Percentiles rank a stretch among this genome's conserved stretches.
phyloP scores from a whole-genome alignment of 2,797 vertebrate genomes.

The Sebastes kiyomatsui region DNA sequence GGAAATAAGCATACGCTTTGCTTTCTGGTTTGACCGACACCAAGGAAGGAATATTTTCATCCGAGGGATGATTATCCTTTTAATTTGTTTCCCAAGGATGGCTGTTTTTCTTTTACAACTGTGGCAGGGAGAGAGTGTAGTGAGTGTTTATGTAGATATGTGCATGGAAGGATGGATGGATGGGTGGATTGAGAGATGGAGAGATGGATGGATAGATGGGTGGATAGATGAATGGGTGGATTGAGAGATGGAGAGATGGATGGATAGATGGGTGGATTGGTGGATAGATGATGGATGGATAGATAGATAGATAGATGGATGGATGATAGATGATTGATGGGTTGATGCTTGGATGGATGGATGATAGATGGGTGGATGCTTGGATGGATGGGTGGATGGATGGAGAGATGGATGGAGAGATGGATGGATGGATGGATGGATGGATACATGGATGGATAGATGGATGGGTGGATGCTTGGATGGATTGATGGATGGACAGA shows the following conservation, averaged over 20 bases:
- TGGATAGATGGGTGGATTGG: no score
- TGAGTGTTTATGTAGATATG: constrained; percentile 22
- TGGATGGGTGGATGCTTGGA: no score
- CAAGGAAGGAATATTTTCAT: constrained; percentile 34
- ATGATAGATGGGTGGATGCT: accelerated
- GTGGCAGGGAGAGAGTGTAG: constrained; percentile 9
- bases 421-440: no score
- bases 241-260: not conserved
- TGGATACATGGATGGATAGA: no score
- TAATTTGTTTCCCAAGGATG: constrained; percentile 63
- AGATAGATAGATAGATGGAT: accelerated
- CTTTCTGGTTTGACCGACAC: constrained; percentile 50
- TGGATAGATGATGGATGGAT: no score
- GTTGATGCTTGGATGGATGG: no score
- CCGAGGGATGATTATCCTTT: constrained; percentile 45
- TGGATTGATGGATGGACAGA: no score
- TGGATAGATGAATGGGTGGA: not conserved
- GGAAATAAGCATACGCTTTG: constrained; percentile 57
- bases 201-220: no score
- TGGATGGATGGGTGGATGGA: not conserved
- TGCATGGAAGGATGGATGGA: constrained; percentile 3
- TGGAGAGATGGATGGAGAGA: no score
- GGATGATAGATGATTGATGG: no score
- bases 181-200: not conserved
- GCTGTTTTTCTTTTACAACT: constrained; percentile 30